Evolutionary conservation across 2,888 invertebrate species (phyloP).

Genomic region (Galerucella calmariensis): DNA sequence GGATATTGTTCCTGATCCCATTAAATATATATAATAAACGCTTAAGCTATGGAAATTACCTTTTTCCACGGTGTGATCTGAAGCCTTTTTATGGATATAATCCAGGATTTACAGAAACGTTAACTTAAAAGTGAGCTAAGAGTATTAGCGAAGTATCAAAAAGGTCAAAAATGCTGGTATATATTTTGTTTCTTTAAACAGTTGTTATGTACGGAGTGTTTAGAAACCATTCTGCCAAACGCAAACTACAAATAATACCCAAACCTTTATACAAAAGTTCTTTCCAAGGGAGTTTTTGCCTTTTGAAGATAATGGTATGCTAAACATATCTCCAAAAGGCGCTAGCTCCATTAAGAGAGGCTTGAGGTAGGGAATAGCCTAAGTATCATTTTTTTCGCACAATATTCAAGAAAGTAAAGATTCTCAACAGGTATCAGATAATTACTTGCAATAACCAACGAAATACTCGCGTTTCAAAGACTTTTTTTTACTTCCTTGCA

Average conservation of each 20-base stretch:
- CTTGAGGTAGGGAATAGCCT: too few relatives aligned
- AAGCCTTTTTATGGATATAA: neutral
- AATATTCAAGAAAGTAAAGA: too few relatives aligned
- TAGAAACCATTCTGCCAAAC: too few relatives aligned
- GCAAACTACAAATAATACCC: too few relatives aligned
- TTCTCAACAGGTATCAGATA: too few relatives aligned
- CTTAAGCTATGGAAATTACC: neutral
- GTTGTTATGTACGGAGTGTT: neutral
- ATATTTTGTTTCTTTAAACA: neutral
- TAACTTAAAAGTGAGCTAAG: slow-evolving; percentile 2
- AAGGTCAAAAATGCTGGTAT: neutral
- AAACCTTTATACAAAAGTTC: too few relatives aligned
- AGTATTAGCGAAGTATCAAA: neutral
- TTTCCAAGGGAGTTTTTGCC: too few relatives aligned
- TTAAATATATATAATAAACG: neutral
- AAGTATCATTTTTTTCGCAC: too few relatives aligned
- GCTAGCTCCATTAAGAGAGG: too few relatives aligned
- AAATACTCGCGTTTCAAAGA: neutral
- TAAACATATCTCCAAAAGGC: too few relatives aligned
- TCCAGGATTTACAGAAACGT: neutral
- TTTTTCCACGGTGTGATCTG: neutral
- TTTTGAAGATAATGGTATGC: too few relatives aligned
- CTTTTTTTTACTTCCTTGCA: neutral
- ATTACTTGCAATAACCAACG: too few relatives aligned
- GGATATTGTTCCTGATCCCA: neutral